A percentile compares a stretch with the other conserved stretches of the same genome.
Evolutionary conservation across 2,888 invertebrate genomes (phyloP).

Genomic region (Iselma pallidipennis): DNA sequence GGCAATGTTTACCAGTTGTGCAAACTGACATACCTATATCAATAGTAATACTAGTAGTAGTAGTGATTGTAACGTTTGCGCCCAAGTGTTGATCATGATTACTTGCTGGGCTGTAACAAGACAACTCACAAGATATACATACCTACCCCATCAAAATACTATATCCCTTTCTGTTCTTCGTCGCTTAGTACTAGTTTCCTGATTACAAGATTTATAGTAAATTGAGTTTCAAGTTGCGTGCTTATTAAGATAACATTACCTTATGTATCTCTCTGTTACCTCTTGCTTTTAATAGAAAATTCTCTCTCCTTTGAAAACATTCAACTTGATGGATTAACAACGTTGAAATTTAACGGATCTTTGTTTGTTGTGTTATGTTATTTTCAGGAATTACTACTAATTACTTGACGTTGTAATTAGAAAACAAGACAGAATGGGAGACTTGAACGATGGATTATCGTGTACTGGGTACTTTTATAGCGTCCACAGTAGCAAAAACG

Average conservation of each 20-base stretch:
- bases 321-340: slow-evolving; percentile 10
- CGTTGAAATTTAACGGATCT: not conserved
- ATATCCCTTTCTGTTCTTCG: slow-evolving; percentile 3
- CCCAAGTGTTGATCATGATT: slow-evolving; percentile 24
- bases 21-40: not conserved
- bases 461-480: slow-evolving; percentile 8
- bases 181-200: slow-evolving; percentile 11
- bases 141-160: not conserved
- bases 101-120: slow-evolving; percentile 21
- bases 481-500: not conserved
- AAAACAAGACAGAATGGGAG: not conserved
- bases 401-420: not conserved
- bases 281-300: not conserved
- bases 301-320: not conserved
- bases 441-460: not conserved
- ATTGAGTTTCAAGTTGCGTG: slow-evolving; percentile 19
- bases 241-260: slow-evolving; percentile 14
- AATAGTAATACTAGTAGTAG: not conserved
- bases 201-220: slow-evolving; percentile 24
- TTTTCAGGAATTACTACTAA: not conserved
- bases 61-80: slow-evolving; percentile 18
- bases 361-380: not conserved
- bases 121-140: slow-evolving; percentile 13
- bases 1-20: slow-evolving; percentile 42
- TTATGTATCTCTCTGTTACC: not conserved